Evolutionary conservation across 2,113 vertebrate genomes (phyloP).

Genomic region (Girardinichthys multiradiatus): DNA sequence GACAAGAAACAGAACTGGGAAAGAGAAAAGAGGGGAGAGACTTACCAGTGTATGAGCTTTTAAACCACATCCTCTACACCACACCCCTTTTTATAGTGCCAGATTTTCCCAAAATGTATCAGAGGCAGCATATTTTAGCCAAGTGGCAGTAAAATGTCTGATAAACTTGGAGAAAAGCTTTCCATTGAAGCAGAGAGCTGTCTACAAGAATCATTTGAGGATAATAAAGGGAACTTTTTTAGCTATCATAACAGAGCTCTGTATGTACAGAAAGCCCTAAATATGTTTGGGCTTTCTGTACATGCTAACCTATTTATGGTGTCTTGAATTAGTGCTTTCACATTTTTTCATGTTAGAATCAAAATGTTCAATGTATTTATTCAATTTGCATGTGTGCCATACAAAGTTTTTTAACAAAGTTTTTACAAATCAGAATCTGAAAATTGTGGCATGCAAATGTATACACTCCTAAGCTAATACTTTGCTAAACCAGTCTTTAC

Average conservation of each 20-base stretch:
- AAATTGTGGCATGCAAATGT: too few species aligned
- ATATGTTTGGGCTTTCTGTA: not conserved
- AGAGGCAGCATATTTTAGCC: constrained; percentile 48
- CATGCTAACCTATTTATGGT: too few species aligned
- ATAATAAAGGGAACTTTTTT: constrained; percentile 52
- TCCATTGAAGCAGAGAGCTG: constrained; percentile 32
- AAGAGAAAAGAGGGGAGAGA: constrained; percentile 34
- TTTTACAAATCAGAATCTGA: too few species aligned
- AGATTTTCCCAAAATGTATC: constrained; percentile 66
- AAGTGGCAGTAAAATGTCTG: constrained; percentile 57
- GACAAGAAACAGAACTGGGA: constrained; percentile 42
- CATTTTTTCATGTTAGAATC: too few species aligned
- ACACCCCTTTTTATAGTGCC: constrained; percentile 70
- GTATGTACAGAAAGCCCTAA: not conserved
- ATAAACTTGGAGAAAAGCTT: constrained; percentile 52
- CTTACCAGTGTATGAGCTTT: constrained; percentile 62
- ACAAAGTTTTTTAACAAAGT: too few species aligned
- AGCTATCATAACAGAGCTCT: constrained; percentile 51
- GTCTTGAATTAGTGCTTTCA: too few species aligned
- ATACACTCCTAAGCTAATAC: too few species aligned
- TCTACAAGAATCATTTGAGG: constrained; percentile 50
- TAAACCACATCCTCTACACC: constrained; percentile 66
- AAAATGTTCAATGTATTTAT: too few species aligned
- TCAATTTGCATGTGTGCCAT: too few species aligned
- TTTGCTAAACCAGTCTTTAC: too few species aligned